Evolutionary conservation across 1,140 invertebrate genomes (phyloP), one percentile per base, ranked within the genome.

Genomic region (Samia ricini): DNA sequence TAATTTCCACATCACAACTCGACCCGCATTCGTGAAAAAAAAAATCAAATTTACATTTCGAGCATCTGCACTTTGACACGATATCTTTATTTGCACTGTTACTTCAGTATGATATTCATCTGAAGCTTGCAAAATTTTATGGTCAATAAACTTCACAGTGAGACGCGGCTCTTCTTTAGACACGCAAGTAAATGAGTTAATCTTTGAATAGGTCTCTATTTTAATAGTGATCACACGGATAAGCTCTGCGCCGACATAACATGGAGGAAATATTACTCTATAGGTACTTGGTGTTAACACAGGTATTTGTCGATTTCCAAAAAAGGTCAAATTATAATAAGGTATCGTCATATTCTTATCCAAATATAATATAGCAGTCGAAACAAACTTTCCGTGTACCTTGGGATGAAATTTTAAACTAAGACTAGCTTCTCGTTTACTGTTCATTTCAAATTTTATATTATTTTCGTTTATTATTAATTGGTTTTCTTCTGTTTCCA

Each of bases 311-410:
- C 73, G 76, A 64, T 71, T 85, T 21, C 87, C 87, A 63, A 66
- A 58, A 72, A 89, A 89, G 56, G 80, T 85, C 54, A 89, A 74
- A 68, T 89, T 88, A 23, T 74, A 76, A 63, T 83, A 89, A 4
- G 85, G 84, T 49, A 74, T 76, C 19, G 74, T 72, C 77, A 81
- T 80, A 58, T 78, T 66, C 69, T 85, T 86, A 56, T 87, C 85
- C 20, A 89, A 69, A 76, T 80, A 88, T 54, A 89, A 56, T 10
- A 77, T 33, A 21, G 85, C 85, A 15, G 76, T 74, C n/a, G 83
- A 63, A 7, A 83, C 71, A 75, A 81, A 87, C 76, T 61, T 74
- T 21, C 85, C 85, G 62, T 77, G 74, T 10, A 69, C 60, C 71
- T 79, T 87, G 5, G 87, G 87, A 58, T 86, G 83, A 71, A 89